phyloP scores from a whole-genome alignment of 92 coral and sea anemone genomes.

The Zoanthus gigantus region DNA sequence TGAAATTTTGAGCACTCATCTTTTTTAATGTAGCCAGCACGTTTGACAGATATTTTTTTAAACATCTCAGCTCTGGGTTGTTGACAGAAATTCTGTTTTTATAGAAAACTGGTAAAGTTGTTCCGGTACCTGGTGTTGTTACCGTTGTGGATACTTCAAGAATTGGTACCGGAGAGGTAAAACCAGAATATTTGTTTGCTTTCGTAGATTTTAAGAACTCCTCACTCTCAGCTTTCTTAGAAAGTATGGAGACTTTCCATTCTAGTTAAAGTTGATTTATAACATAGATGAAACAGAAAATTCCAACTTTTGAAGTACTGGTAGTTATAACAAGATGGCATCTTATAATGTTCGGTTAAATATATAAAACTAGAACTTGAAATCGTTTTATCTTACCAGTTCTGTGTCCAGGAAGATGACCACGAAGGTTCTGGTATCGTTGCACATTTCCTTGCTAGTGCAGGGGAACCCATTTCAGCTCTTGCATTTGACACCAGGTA shows the following conservation, averaged over 20 bases:
- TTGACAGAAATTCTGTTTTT: constrained; percentile 5
- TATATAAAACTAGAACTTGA: too few species aligned
- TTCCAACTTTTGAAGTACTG: too few species aligned
- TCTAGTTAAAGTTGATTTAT: too few species aligned
- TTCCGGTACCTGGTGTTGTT: constrained; percentile 84
- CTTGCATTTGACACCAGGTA: constrained; percentile 95
- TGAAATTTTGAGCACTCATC: too few species aligned
- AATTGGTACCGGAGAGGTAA: constrained; percentile 87
- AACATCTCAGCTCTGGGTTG: too few species aligned
- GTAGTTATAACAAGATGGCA: too few species aligned
- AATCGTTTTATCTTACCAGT: constrained; percentile 36
- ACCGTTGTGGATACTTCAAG: constrained; percentile 84
- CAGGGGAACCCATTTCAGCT: constrained; percentile 91
- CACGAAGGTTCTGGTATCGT: constrained; percentile 88
- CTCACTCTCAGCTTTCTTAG: neutral
- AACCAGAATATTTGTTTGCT: neutral
- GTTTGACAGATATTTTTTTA: too few species aligned
- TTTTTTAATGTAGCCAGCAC: too few species aligned
- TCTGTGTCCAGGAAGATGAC: constrained; percentile 93
- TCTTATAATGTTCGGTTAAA: too few species aligned
- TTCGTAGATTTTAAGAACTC: too few species aligned
- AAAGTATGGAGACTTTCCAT: too few species aligned
- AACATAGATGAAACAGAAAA: too few species aligned
- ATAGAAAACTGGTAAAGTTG: constrained; percentile 71
- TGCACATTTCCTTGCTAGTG: constrained; percentile 96